Conservation (phyloP, 2,797 vertebrate species). For the Meda fulgida region DNA sequence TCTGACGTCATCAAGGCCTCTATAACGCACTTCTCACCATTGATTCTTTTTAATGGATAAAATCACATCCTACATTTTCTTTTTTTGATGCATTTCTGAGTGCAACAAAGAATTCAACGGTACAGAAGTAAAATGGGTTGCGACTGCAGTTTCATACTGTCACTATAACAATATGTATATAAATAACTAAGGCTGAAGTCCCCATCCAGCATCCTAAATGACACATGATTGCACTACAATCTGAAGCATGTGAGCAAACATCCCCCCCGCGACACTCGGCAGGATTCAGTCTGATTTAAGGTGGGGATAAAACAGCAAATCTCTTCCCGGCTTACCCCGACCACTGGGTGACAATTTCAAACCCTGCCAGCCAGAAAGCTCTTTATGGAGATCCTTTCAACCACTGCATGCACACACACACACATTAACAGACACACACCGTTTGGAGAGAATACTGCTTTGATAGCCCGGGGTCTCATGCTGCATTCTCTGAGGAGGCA, state of each 20-base stretch:
- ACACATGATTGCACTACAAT: conserved; percentile 12
- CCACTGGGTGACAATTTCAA: conserved; percentile 26
- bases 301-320: conserved; percentile 57
- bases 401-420: conserved; percentile 18
- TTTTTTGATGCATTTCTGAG: not conserved
- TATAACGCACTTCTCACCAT: not conserved
- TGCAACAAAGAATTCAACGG: not conserved
- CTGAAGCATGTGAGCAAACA: conserved; percentile 23
- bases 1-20: not conserved
- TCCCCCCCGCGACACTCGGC: not conserved
- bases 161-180: conserved; percentile 25
- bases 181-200: not conserved
- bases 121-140: not conserved
- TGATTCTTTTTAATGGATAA: not conserved
- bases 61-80: not conserved
- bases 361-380: conserved; percentile 20
- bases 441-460: not conserved
- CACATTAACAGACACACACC: conserved; percentile 13
- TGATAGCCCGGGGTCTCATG: not conserved
- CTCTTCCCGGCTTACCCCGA: conserved; percentile 16
- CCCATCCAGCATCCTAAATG: not conserved
- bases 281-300: conserved; percentile 48
- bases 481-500: not conserved
- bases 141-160: not conserved
- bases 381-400: conserved; percentile 23